phyloP scores from a whole-genome alignment of 2,113 vertebrate genomes.

The pig (Sus scrofa) region DNA sequence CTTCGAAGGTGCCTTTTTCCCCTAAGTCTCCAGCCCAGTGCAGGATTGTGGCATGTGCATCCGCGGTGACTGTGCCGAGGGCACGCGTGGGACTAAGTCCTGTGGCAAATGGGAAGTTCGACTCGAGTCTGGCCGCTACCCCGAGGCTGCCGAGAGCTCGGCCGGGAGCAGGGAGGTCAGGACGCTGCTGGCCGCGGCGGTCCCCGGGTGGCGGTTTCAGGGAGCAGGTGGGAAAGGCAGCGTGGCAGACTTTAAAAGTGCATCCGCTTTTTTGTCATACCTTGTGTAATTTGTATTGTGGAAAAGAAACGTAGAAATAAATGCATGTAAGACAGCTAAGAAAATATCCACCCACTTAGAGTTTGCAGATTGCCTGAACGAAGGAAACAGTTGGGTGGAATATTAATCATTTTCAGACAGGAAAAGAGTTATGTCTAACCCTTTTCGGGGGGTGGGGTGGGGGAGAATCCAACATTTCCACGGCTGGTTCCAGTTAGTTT shows the following conservation, averaged over 20 bases:
- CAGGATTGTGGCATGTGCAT: constrained; percentile 42
- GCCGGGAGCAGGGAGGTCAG: constrained; percentile 20
- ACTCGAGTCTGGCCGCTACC: constrained; percentile 46
- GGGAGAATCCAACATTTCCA: background rate
- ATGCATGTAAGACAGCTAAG: constrained; percentile 83
- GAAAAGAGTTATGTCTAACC: constrained; percentile 88
- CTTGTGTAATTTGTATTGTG: constrained; percentile 78
- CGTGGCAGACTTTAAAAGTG: constrained; percentile 9
- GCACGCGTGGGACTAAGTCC: constrained; percentile 51
- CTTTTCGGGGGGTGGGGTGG: no score
- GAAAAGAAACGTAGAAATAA: constrained; percentile 79
- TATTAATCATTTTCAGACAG: constrained; percentile 87
- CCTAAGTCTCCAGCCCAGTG: background rate
- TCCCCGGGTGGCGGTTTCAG: background rate
- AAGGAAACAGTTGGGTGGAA: constrained; percentile 87
- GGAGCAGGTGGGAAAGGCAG: background rate
- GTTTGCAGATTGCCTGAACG: constrained; percentile 85
- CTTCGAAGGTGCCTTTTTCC: background rate
- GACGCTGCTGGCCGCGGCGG: background rate
- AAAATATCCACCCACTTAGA: constrained; percentile 87
- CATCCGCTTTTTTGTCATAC: constrained; percentile 56
- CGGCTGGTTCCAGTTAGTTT: background rate
- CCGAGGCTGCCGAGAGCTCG: constrained; percentile 41
- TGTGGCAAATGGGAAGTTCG: constrained; percentile 70
- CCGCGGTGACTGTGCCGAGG: constrained; percentile 54